Evolutionary conservation across 2,113 vertebrate genomes (phyloP), one percentile per base, ranked within the genome.

Genomic region (Sporophila hypoxantha): DNA sequence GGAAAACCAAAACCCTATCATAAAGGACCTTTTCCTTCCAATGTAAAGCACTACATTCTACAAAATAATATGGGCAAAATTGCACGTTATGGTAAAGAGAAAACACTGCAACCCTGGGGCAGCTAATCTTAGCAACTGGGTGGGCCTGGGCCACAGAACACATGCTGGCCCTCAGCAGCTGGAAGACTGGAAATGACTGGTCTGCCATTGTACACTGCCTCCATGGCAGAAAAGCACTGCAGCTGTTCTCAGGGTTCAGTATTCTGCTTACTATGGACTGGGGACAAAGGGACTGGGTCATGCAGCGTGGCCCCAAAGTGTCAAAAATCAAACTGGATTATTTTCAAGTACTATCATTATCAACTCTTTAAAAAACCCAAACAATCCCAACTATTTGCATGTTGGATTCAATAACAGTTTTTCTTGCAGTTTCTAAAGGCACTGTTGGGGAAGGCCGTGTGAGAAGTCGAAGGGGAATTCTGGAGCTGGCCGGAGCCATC

Each of bases 401-500:
- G 30, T 55, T 53, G 27, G 26, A 55, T 30, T 74, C 50, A 36
- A 10, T 32, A 22, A 9, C 0, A 10, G 15, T 4, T 66, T 86
- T 83, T 74, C 12, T 76, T 70, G 27, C 69, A 97, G 96, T 96
- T 79, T 83, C 57, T 4, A 41, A 73, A 44, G 96, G 91, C 17
- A 65, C 91, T n/a, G 60, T 34, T 29, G 79, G 77, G 44, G 81
- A 91, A 53, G 84, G 62, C 36, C 93, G 26, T 8, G 44, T 95
- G 12, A 94, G 95, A 23, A 84, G 36, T 2, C 97, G 95, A 44
- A 95, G 98, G 95, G 97, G 98, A 2, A 64, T 99, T 14, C 77
- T 98, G 47, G 98, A 99, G 64, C 75, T 99, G 71, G 98, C 98
- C 0, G 98, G 97, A 37, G 95, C 95, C 61, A 97, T 99, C 66